Evolutionary conservation across 2,888 invertebrate genomes (phyloP).

Genomic region (Lamellibrachia satsuma): DNA sequence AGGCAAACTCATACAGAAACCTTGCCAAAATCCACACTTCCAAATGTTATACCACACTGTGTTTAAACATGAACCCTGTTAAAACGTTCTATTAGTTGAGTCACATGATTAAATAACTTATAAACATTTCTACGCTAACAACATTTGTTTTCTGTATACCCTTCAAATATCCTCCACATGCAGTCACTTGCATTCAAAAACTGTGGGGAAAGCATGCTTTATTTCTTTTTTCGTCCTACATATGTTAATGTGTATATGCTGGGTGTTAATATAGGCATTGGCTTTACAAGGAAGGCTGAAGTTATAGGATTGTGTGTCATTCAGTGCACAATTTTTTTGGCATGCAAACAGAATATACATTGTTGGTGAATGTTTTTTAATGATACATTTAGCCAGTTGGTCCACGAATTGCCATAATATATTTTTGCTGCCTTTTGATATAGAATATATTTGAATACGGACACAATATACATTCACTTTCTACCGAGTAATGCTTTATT

Average conservation of each 20-base stretch:
- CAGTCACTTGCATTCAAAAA: neutral
- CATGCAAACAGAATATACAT: neutral
- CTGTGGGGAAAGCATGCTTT: neutral
- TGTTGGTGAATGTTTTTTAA: neutral
- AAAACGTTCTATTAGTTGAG: neutral
- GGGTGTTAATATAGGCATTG: too few relatives aligned
- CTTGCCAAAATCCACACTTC: neutral
- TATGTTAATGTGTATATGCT: too few relatives aligned
- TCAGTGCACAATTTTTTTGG: neutral
- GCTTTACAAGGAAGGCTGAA: too few relatives aligned
- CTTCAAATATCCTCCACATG: neutral
- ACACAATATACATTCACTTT: too few relatives aligned
- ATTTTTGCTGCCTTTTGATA: neutral
- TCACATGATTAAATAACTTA: neutral
- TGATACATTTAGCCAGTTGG: neutral
- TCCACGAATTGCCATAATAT: neutral
- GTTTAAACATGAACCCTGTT: neutral
- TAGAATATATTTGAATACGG: neutral
- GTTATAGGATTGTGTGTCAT: neutral
- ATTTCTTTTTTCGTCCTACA: neutral
- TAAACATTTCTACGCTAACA: neutral
- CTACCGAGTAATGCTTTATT: too few relatives aligned
- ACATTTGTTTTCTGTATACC: neutral
- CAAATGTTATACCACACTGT: neutral
- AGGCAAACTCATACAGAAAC: neutral